These are phyloP conservation scores for Lydus trimaculatus DNA, from an alignment of 2,888 invertebrate species.

Conservation along the genomic window DNA sequence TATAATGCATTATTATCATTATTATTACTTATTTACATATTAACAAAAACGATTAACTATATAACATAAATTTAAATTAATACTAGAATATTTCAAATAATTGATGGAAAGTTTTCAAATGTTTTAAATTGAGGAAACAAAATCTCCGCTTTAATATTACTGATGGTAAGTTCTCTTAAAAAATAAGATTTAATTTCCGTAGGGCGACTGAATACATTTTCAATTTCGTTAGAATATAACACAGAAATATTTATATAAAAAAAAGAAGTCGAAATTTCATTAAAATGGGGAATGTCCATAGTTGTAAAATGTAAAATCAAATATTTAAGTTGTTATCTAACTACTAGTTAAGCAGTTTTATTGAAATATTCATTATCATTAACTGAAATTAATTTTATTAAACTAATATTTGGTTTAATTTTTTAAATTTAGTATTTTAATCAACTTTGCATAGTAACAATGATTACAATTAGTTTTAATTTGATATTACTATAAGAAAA, in stretches of 20 bases:
- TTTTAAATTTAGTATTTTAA: background rate
- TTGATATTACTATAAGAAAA: background rate
- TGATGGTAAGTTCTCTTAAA: slow-evolving; percentile 32
- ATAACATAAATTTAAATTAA: slow-evolving; percentile 42
- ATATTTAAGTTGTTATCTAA: background rate
- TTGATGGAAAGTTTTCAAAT: slow-evolving; percentile 41
- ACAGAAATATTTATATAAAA: background rate
- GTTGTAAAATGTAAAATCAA: background rate
- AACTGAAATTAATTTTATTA: background rate
- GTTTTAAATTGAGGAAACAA: slow-evolving; percentile 44
- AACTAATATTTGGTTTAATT: background rate
- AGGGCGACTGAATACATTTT: slow-evolving; percentile 36
- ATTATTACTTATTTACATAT: background rate
- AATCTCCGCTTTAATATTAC: slow-evolving; percentile 35
- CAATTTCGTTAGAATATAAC: background rate
- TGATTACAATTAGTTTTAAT: background rate
- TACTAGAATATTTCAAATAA: slow-evolving; percentile 43
- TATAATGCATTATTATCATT: background rate
- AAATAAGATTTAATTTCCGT: slow-evolving; percentile 44
- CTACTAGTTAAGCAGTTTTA: background rate
- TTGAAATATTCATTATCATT: background rate
- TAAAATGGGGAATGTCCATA: background rate
- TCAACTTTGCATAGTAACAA: background rate
- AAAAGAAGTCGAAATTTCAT: background rate
- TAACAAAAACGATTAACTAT: slow-evolving; percentile 7